Percentiles rank a stretch among this genome's conserved stretches.
Evolutionary conservation across 2,888 invertebrate species (phyloP).

Genomic region (Diaphora mendica): DNA sequence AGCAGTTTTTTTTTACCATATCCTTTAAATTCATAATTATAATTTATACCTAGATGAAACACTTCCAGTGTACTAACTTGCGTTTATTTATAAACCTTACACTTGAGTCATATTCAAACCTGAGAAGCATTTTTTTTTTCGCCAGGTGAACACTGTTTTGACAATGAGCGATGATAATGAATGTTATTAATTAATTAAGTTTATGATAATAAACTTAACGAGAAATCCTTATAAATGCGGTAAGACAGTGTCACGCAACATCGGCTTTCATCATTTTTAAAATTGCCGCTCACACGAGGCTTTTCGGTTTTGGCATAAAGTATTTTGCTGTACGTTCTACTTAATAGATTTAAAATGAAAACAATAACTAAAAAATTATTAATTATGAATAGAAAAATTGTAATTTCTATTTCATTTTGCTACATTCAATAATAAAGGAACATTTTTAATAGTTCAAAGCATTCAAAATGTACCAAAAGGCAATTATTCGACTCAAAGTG

Average conservation of each 20-base stretch:
- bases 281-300: background rate
- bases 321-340: background rate
- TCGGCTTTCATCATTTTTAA: background rate
- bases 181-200: background rate
- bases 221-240: background rate
- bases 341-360: too few relatives aligned
- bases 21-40: too few relatives aligned
- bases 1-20: conserved; percentile 14
- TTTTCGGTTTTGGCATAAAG: background rate
- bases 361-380: rapidly evolving
- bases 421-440: background rate
- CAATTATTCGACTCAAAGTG: conserved; percentile 30
- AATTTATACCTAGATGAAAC: background rate
- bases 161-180: background rate
- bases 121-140: background rate
- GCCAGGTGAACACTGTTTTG: background rate
- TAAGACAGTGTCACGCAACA: background rate
- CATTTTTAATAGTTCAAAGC: background rate
- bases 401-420: background rate
- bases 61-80: background rate
- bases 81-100: background rate
- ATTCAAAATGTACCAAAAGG: conserved; percentile 23
- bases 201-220: background rate
- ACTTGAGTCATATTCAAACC: background rate
- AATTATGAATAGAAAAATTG: background rate